A percentile compares a stretch with the other conserved stretches of the same genome.
Conservation (phyloP, 92 coral and sea anemone species). For the Epizoanthus fatuus region DNA sequence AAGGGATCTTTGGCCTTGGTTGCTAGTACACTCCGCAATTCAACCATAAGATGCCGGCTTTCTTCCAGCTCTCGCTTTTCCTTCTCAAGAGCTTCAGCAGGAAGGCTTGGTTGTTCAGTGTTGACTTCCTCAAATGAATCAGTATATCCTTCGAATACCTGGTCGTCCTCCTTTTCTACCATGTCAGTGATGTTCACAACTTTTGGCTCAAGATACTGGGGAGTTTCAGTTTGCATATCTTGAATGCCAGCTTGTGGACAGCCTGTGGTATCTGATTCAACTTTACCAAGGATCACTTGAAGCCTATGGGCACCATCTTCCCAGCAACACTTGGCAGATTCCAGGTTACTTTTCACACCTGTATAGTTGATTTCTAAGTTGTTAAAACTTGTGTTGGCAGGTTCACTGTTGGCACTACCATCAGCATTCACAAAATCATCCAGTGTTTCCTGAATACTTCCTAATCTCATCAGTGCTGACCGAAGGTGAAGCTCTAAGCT, state of each 20-base stretch:
- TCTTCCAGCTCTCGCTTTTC: slow-evolving; percentile 80
- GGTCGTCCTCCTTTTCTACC: slow-evolving; percentile 63
- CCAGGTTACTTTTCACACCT: slow-evolving; percentile 74
- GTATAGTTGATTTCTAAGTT: slow-evolving; percentile 59
- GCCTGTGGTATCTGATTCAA: not conserved
- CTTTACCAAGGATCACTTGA: slow-evolving; percentile 33
- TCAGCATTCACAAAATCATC: slow-evolving; percentile 46
- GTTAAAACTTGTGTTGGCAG: not conserved
- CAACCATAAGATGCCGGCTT: slow-evolving; percentile 85
- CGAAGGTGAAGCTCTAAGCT: slow-evolving; percentile 91
- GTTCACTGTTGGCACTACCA: not conserved
- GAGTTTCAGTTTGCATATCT: slow-evolving; percentile 28
- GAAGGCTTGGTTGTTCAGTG: slow-evolving; percentile 36
- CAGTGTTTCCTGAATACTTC: slow-evolving; percentile 55
- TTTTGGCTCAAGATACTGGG: not conserved
- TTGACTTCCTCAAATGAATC: slow-evolving; percentile 67
- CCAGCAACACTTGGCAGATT: slow-evolving; percentile 82
- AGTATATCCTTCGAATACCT: slow-evolving; percentile 91
- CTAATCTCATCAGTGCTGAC: slow-evolving; percentile 74
- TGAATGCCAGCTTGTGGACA: slow-evolving; percentile 8
- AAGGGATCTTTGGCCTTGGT: slow-evolving; percentile 87
- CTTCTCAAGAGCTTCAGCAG: slow-evolving; percentile 72
- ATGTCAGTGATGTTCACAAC: not conserved
- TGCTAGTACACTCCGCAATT: slow-evolving; percentile 86
- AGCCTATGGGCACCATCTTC: slow-evolving; percentile 76